Conservation (phyloP, 2,888 invertebrate genomes). For the Macrophya annulata region DNA sequence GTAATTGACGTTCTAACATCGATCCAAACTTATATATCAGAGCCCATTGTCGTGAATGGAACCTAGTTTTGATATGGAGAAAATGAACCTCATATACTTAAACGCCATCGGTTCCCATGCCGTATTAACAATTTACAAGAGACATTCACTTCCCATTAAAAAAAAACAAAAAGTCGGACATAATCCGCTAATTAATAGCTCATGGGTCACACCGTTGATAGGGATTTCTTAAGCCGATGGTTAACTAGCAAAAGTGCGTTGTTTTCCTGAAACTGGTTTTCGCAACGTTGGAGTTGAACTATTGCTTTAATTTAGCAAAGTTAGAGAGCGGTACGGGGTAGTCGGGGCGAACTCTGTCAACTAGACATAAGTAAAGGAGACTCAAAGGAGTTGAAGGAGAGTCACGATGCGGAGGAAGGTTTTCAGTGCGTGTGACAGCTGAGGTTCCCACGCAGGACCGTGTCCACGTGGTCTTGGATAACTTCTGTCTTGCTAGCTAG, state of each 20-base stretch:
- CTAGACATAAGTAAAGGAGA: constrained; percentile 44
- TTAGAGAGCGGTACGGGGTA: constrained; percentile 28
- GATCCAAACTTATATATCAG: not conserved
- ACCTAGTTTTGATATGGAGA: not conserved
- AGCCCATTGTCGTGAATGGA: not conserved
- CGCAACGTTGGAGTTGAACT: not conserved
- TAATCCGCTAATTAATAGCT: constrained; percentile 48
- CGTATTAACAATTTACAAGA: not conserved
- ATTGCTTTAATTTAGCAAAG: constrained; percentile 32
- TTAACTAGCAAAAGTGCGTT: constrained; percentile 29
- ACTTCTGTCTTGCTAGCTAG: constrained; percentile 49
- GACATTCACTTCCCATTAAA: constrained; percentile 4
- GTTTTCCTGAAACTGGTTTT: constrained; percentile 39
- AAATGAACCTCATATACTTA: not conserved
- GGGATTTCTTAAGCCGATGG: constrained; percentile 21
- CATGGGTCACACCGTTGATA: constrained; percentile 39
- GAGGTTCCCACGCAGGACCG: constrained; percentile 68
- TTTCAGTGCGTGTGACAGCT: constrained; percentile 70
- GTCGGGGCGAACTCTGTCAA: constrained; percentile 31
- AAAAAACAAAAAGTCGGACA: not conserved
- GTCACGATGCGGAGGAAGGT: constrained; percentile 58
- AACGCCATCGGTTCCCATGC: constrained; percentile 42
- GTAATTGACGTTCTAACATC: not conserved
- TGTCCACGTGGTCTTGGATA: constrained; percentile 50
- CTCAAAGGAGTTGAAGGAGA: constrained; percentile 49